Evolutionary conservation across 2,113 vertebrate genomes (phyloP), one percentile per base, ranked within the genome.

Genomic region (Tamias sibiricus): DNA sequence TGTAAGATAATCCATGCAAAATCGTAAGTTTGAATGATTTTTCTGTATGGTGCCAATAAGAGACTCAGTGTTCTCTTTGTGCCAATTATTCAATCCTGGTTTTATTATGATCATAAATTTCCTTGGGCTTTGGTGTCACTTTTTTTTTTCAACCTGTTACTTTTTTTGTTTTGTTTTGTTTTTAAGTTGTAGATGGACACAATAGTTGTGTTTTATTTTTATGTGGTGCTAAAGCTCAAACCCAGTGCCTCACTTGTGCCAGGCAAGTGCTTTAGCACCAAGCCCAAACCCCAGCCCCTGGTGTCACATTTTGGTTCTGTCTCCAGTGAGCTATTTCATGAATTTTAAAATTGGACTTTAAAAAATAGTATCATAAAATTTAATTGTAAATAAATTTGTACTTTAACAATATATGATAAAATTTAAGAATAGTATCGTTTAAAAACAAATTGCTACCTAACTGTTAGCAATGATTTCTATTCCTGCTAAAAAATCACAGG

Each of bases 1-100:
- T 71, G 7, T 96, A 85, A 95, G 44, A 57, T 94, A 94, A 96
- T 94, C 28, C 59, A 69, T 79, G 74, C 22, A 57, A 96, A 97
- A 95, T 62, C 68, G 0, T 87, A 95, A 95, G 79, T 12, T 66
- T 95, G 77, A 49, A 81, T 85, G 49, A 49, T 5, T 83, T 52
- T 97, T 92, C 92, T n/a, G 52, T 57, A 87, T 66, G 28, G 11
- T 59, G 68, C 69, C 92, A 89, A 37, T 79, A 32, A 92, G 88
- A 52, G 28, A 72, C 66, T 90, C 83, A 35, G 2, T 28, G 59
- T 47, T 30, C 83, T 77, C 22, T 96, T 96, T 20, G 17, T 94
- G 77, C 89, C 96, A 92, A 35, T 77, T 95, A 4, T 71, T 82
- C 86, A n/a, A 59, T 81, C 80, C 76, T 92, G 92, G 35, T 62